Conservation (phyloP, 1,140 invertebrate genomes). For the Eupeodes corollae region DNA sequence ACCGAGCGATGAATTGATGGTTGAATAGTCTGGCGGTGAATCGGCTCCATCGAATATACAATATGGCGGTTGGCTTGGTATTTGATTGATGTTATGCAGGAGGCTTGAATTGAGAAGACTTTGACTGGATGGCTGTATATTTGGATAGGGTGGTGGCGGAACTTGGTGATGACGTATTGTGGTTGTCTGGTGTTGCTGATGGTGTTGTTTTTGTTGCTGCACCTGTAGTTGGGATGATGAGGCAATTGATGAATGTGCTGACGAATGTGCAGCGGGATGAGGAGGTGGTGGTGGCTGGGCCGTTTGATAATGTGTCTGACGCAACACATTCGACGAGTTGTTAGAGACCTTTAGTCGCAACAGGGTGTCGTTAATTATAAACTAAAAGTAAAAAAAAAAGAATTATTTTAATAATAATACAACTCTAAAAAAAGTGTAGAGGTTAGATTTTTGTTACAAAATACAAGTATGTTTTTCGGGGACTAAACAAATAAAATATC, state of each 20-base stretch:
- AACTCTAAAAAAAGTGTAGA: no score
- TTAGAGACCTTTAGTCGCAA: constrained; percentile 34
- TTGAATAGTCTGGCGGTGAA: constrained; percentile 20
- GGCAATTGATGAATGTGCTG: neutral
- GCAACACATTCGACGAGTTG: constrained; percentile 5
- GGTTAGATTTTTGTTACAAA: no score
- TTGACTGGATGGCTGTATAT: neutral
- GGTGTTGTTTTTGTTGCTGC: neutral
- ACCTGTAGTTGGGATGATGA: neutral
- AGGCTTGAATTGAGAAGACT: constrained; percentile 27
- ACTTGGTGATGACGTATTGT: constrained; percentile 5
- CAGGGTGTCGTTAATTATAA: constrained; percentile 37
- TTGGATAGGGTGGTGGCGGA: constrained; percentile 10
- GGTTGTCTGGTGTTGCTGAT: constrained; percentile 6
- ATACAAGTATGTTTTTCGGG: no score
- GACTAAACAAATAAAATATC: no score
- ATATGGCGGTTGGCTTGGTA: constrained; percentile 32
- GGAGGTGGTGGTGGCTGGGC: neutral
- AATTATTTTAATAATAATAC: constrained; percentile 1
- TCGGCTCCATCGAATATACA: constrained; percentile 33
- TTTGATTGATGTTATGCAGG: constrained; percentile 31
- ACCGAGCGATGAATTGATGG: neutral
- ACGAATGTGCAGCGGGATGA: neutral
- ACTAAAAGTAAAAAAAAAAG: constrained; percentile 13
- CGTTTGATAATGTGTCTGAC: constrained; percentile 2